Conservation (phyloP, 2,888 invertebrate species). For the Pyralis farinalis region DNA sequence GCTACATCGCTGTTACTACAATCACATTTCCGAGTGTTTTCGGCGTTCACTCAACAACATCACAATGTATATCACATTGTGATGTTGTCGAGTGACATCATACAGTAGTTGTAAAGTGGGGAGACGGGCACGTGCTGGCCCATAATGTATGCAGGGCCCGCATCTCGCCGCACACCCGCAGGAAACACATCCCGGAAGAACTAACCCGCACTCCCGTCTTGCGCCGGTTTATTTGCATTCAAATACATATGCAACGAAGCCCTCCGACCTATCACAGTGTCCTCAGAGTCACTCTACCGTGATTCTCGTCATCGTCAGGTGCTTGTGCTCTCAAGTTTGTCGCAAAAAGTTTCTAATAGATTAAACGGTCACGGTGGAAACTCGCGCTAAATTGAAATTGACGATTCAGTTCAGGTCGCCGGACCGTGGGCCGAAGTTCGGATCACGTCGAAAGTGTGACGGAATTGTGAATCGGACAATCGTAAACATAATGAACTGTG, state of each 20-base stretch:
- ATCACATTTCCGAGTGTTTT: no score
- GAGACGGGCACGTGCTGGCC: constrained; percentile 39
- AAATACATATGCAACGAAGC: constrained; percentile 40
- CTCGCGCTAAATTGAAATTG: constrained; percentile 32
- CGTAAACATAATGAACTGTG: constrained; percentile 28
- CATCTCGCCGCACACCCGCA: constrained; percentile 32
- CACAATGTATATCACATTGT: no score
- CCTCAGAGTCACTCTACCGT: constrained; percentile 3
- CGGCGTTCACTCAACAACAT: no score
- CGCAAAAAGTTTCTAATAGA: constrained; percentile 8
- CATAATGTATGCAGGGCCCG: constrained; percentile 45
- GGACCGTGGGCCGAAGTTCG: constrained; percentile 17
- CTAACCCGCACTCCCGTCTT: constrained; percentile 47
- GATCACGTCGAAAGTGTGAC: constrained; percentile 54
- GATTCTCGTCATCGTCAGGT: not conserved
- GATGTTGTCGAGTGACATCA: not conserved
- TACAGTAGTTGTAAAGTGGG: not conserved
- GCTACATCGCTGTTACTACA: no score
- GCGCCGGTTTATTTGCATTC: constrained; percentile 57
- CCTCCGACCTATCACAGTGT: constrained; percentile 8
- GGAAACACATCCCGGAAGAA: constrained; percentile 80
- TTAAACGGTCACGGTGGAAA: constrained; percentile 11
- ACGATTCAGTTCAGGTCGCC: constrained; percentile 28
- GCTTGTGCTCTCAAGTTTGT: constrained; percentile 1
- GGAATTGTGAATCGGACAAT: constrained; percentile 47